These are phyloP conservation scores for Tyrannus savana DNA, from an alignment of 2,113 vertebrate genomes.

Conservation along the genomic window DNA sequence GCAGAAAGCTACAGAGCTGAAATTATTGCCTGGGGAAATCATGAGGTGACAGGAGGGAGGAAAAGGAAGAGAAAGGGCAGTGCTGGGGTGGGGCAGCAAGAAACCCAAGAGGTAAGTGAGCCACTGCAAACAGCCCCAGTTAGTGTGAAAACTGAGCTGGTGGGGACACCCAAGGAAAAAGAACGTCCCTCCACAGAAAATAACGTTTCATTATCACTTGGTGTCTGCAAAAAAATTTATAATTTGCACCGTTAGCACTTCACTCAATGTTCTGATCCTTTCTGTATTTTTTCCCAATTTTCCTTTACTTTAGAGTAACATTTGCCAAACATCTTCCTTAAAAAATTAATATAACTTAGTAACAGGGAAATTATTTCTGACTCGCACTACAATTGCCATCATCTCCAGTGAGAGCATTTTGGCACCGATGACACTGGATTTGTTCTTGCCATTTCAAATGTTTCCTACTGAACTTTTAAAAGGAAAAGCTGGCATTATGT, in stretches of 20 bases:
- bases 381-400: not conserved
- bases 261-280: not conserved
- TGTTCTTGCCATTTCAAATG: constrained; percentile 37
- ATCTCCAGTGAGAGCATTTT: not conserved
- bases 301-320: not conserved
- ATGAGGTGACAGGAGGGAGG: not conserved
- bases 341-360: not conserved
- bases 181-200: not conserved
- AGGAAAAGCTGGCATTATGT: constrained; percentile 18
- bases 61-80: not conserved
- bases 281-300: not conserved
- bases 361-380: not conserved
- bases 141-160: fast-evolving
- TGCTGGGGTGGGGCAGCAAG: not conserved
- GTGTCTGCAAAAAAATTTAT: not conserved
- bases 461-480: constrained; percentile 39
- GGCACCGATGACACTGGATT: constrained; percentile 1
- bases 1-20: not conserved
- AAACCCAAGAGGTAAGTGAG: not conserved
- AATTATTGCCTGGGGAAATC: not conserved
- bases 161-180: not conserved
- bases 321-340: not conserved
- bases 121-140: not conserved
- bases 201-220: not conserved
- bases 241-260: not conserved